Base-by-base conservation (phyloP, 1,140 invertebrate species). In the Cotesia chilonis region DNA sequence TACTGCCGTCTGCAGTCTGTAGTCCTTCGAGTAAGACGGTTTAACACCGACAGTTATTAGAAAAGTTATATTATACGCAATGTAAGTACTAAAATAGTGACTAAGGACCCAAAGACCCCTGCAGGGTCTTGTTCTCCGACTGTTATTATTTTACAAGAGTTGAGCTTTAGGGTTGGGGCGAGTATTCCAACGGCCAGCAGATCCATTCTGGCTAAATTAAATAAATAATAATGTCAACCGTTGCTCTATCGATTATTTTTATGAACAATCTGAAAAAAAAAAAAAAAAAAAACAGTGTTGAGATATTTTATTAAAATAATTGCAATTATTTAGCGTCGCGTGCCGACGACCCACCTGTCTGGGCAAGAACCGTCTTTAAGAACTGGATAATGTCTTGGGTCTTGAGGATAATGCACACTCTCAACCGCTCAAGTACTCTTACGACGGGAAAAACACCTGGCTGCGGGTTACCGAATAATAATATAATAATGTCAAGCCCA, bases 1-100 rank as follows among this genome's bases (percentile, higher is more conserved):
- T 72, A 76, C 74, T 73, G 74, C 78, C 78, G 77, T 80, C 78
- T 80, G 76, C 75, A 73, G 54, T 28, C 28, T 28, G 28, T 28
- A 28, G 28, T 28, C 1, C 28, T 28, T 28, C 28, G 28, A 28
- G 28, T 28, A 76, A 79, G 78, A 77, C 79, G 77, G 78, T 77
- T 80, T 77, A 38, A 60, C 59, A 35, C 36, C 66, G n/a, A 9
- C 54, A 57, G n/a, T 5, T n/a, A 57, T n/a, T 57, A 47, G 41
- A 47, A 47, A 47, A 47, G 2, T 10, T 28, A 28, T 28, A 28
- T 17, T 17, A 17, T 17, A 17, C 17, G 17, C 17, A 17, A 17
- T 17, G 17, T 17, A 17, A 17, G 17, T 17, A 17, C 17, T 28
- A 28, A 28, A 28, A 28, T 28, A 28, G 28, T 28, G 1, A 28